A percentile compares a stretch with the other conserved stretches of the same genome.
These are phyloP conservation scores for Speoplatyrhinus poulsoni DNA, from an alignment of 2,113 vertebrate genomes.

Conservation along the genomic window DNA sequence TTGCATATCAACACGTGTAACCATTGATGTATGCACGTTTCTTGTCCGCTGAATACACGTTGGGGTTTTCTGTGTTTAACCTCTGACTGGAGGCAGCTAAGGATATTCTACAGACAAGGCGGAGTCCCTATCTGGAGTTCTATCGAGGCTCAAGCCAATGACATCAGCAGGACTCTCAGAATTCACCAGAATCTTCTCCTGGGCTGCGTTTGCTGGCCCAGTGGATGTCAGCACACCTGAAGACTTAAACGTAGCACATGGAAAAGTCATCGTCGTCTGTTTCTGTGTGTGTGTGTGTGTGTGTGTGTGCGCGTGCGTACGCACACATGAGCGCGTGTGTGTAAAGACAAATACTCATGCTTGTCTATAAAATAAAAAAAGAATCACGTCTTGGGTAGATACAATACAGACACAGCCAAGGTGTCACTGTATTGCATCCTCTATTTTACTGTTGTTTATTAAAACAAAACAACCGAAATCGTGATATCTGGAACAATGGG, in stretches of 20 bases:
- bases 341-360: constrained; percentile 12
- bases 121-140: constrained; percentile 38
- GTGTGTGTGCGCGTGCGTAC: constrained; percentile 22
- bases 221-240: constrained; percentile 56
- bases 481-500: background rate
- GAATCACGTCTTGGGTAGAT: constrained; percentile 12
- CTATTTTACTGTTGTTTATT: background rate
- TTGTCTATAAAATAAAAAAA: constrained; percentile 36
- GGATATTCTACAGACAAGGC: constrained; percentile 34
- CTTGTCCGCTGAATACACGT: too few species aligned
- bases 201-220: constrained; percentile 34
- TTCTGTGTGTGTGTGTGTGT: background rate
- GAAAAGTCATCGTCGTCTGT: constrained; percentile 58
- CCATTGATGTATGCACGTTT: too few species aligned
- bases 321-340: background rate
- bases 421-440: background rate
- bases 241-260: constrained; percentile 66
- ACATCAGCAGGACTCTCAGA: constrained; percentile 50
- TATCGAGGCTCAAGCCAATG: constrained; percentile 40
- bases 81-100: constrained; percentile 26
- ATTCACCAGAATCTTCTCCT: constrained; percentile 49
- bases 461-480: background rate
- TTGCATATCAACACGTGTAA: too few species aligned
- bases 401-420: constrained; percentile 5
- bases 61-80: constrained; percentile 42